Conservation (phyloP, 2,888 invertebrate genomes). For the Aricia artaxerxes region DNA sequence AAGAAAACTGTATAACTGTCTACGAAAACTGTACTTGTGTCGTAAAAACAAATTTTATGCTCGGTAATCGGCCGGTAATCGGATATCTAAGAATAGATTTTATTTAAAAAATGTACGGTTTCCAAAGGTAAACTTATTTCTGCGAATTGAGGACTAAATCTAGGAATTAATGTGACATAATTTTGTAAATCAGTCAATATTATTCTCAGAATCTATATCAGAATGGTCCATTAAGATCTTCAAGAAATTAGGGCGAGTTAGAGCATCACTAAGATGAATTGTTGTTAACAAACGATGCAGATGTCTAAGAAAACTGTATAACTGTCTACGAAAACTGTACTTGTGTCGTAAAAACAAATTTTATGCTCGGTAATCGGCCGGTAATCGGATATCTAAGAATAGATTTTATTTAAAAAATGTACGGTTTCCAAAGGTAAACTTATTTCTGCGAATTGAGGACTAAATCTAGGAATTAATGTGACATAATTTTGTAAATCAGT, state of each 20-base stretch:
- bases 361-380: too few species aligned
- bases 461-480: background rate
- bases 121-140: background rate
- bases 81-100: too few species aligned
- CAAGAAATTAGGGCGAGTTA: slow-evolving; percentile 16
- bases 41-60: too few species aligned
- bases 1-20: background rate
- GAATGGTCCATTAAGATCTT: background rate
- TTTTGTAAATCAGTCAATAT: background rate
- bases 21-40: background rate
- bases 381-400: too few species aligned
- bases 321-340: background rate
- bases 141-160: background rate
- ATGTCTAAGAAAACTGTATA: background rate
- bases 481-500: background rate
- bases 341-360: background rate
- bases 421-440: background rate
- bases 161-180: background rate
- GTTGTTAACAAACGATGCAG: background rate
- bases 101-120: too few species aligned
- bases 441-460: background rate
- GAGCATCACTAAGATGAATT: background rate
- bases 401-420: too few species aligned
- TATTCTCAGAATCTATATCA: background rate
- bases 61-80: too few species aligned